Percentiles rank a stretch among this genome's conserved stretches.
Evolutionary conservation across 2,888 invertebrate genomes (phyloP).

Genomic region (Harpalus rubripes): DNA sequence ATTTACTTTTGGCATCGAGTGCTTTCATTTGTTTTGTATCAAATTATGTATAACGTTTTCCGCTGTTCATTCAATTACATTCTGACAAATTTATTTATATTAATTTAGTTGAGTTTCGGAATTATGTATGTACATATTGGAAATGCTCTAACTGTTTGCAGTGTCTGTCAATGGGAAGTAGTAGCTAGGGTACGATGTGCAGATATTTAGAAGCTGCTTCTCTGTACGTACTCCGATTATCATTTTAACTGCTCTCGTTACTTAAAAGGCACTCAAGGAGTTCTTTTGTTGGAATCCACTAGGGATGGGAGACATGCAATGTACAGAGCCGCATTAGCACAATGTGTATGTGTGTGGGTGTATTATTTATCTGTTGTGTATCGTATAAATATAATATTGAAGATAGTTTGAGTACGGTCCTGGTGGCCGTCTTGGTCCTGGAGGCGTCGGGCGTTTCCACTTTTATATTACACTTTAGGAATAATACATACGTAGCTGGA

Average conservation of each 20-base stretch:
- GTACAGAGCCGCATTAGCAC: constrained; percentile 17
- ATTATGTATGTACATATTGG: not conserved
- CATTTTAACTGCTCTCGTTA: constrained; percentile 75
- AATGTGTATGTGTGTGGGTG: not conserved
- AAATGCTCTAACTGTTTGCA: not conserved
- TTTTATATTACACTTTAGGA: constrained; percentile 49
- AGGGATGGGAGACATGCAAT: constrained; percentile 60
- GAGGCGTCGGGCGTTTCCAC: constrained; percentile 17
- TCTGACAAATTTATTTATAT: constrained; percentile 20
- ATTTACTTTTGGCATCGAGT: constrained; percentile 41
- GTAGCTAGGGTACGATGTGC: not conserved
- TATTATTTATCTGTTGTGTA: not conserved
- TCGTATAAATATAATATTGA: constrained; percentile 3
- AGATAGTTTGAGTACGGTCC: constrained; percentile 11
- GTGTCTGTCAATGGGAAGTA: not conserved
- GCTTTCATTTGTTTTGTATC: constrained; percentile 37
- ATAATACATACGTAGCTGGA: constrained; percentile 44
- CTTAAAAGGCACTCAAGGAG: constrained; percentile 75
- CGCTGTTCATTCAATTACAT: constrained; percentile 25
- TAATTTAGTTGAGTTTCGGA: not conserved
- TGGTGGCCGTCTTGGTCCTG: constrained; percentile 15
- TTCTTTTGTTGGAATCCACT: constrained; percentile 74
- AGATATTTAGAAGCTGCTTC: constrained; percentile 14
- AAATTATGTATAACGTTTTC: constrained; percentile 3
- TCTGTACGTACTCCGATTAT: constrained; percentile 72